Percentiles rank a stretch among this genome's conserved stretches.
Conservation (phyloP, 2,797 vertebrate genomes). For the Microhierax caerulescens region DNA sequence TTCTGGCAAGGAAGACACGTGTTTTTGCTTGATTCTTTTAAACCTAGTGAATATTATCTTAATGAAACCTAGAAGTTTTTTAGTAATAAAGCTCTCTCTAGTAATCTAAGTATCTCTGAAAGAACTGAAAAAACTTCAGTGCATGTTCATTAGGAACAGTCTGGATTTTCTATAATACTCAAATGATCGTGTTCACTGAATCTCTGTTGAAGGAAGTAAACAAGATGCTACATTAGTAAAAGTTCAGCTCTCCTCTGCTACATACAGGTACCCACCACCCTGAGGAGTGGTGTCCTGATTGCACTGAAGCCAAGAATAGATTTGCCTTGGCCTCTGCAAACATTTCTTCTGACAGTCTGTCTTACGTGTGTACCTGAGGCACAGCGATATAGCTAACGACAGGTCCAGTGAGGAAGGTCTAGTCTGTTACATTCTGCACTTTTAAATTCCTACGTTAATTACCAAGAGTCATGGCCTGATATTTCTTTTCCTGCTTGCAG, state of each 20-base stretch:
- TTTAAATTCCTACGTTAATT: background rate
- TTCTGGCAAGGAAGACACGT: background rate
- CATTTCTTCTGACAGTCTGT: background rate
- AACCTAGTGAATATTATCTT: background rate
- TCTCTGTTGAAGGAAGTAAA: background rate
- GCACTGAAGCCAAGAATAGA: background rate
- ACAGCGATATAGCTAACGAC: rapidly evolving
- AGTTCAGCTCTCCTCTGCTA: background rate
- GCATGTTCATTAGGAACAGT: background rate
- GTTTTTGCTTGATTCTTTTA: background rate
- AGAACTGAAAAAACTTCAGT: background rate
- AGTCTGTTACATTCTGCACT: background rate
- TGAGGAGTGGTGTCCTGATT: background rate
- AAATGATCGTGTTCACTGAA: background rate
- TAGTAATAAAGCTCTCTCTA: background rate
- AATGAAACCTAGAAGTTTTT: background rate
- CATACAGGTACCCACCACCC: background rate
- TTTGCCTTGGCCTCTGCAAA: background rate
- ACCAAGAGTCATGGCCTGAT: background rate
- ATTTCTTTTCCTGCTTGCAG: background rate
- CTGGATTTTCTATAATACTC: background rate
- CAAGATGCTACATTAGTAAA: background rate
- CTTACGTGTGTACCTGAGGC: background rate
- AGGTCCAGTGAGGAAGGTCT: background rate
- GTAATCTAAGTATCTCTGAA: background rate